Percentiles rank a stretch among this genome's conserved stretches.
phyloP scores from a whole-genome alignment of 1,140 invertebrate genomes.

The Portunus trituberculatus region DNA sequence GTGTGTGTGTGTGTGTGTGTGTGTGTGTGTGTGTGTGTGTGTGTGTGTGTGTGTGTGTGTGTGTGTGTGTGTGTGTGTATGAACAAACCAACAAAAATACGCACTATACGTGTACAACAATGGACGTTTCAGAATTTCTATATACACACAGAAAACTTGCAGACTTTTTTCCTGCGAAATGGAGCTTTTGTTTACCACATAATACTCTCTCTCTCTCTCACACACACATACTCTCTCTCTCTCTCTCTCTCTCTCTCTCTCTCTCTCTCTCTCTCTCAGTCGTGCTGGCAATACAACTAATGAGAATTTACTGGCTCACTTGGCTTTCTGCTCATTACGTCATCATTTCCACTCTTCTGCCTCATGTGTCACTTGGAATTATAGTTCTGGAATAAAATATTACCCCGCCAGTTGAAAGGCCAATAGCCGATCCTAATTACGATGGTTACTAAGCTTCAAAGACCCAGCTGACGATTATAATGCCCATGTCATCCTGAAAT shows the following conservation, averaged over 20 bases:
- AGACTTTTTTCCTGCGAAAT: not conserved
- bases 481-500: not conserved
- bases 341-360: not conserved
- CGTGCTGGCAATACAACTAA: not conserved
- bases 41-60: slow-evolving; percentile 20
- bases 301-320: slow-evolving; percentile 2
- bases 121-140: not conserved
- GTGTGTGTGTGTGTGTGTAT: not conserved
- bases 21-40: slow-evolving; percentile 20
- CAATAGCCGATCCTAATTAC: not conserved
- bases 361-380: slow-evolving; percentile 12
- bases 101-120: not conserved
- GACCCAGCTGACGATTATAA: not conserved
- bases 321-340: slow-evolving; percentile 2
- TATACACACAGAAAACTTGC: not conserved
- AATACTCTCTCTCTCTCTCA: not conserved
- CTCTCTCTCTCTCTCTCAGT: not conserved
- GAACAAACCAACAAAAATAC: not conserved
- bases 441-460: slow-evolving; percentile 2
- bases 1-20: slow-evolving; percentile 11
- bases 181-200: slow-evolving; percentile 5
- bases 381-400: not conserved
- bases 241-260: slow-evolving; percentile 20
- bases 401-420: not conserved
- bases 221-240: not conserved